phyloP scores from a whole-genome alignment of 2,113 vertebrate genomes.

The Tachysurus vachellii region DNA sequence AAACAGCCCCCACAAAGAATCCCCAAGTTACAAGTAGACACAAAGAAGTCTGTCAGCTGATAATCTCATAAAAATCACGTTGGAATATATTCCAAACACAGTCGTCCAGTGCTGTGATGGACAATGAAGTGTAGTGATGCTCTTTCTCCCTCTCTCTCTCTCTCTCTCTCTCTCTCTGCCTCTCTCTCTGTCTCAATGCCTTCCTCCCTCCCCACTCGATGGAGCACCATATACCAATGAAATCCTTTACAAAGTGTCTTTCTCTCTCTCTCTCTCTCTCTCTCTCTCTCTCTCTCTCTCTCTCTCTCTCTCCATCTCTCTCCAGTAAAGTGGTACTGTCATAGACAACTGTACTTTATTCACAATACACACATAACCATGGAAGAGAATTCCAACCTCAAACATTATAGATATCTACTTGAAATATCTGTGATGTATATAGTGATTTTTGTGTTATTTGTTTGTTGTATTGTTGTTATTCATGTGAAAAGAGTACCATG shows the following conservation, averaged over 20 bases:
- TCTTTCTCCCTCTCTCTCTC: not conserved
- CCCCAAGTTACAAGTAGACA: not conserved
- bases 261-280: constrained; percentile 16
- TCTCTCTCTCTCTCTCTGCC: constrained; percentile 12
- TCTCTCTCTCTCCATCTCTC: not conserved
- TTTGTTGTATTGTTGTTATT: not conserved
- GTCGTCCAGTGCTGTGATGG: not conserved
- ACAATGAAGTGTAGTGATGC: not conserved
- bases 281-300: not conserved
- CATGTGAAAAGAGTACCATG: not conserved
- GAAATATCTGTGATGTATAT: not conserved
- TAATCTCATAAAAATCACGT: not conserved
- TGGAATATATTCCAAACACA: not conserved
- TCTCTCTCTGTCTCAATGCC: too few relatives aligned
- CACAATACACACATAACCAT: not conserved
- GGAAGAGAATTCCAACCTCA: not conserved
- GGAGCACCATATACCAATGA: not conserved
- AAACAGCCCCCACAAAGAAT: not conserved
- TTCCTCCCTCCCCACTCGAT: not conserved
- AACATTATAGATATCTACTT: not conserved
- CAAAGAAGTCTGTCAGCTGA: not conserved
- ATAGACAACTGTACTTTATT: not conserved
- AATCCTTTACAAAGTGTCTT: not conserved
- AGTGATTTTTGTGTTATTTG: not conserved
- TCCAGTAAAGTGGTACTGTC: not conserved